Evolutionary conservation across 1,140 invertebrate species (phyloP), one percentile per base, ranked within the genome.

Genomic region (Zaprionus capensis): DNA sequence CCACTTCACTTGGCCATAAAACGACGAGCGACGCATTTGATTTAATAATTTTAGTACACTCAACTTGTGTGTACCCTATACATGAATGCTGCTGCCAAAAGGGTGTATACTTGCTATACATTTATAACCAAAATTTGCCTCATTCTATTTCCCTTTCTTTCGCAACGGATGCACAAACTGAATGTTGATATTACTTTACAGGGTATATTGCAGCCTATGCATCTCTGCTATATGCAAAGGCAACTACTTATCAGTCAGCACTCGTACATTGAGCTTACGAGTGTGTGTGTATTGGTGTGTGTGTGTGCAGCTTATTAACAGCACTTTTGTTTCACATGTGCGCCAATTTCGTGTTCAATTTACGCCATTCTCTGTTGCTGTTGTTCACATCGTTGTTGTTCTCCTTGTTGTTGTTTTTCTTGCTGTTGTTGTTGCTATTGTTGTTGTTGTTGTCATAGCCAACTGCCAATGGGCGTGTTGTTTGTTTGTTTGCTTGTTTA

Each of bases 271-370:
- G 24, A 51, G 20, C 17, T 24, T 14, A 51, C 20, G 20, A 15
- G 46, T 14, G 46, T 51, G 46, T 51, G 46, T 49, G 46, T 49
- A 17, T 41, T 15, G 15, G n/a, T 44, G 41, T n/a, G 41, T 44
- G 5, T 44, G 41, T n/a, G 41, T 46, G 34, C 17, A 26, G 76
- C 49, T 77, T 69, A 78, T 78, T 74, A 69, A 78, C 66, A 71
- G 49, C 41, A 69, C 56, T 74, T 78, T 66, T 75, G 76, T 28
- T 57, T 46, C 61, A 69, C 46, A 62, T 78, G 38, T 57, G 55
- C 36, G 49, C 66, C 66, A 70, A 75, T 66, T 78, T 70, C 15
- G 66, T 70, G 66, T 46, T 53, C 49, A 74, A 74, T 78, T 64
- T 62, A 36, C 26, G 59, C 51, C 20, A 69, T 53, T 56, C 66